These are phyloP conservation scores for Archocentrus centrarchus DNA, from an alignment of 2,113 vertebrate species.

Conservation along the genomic window DNA sequence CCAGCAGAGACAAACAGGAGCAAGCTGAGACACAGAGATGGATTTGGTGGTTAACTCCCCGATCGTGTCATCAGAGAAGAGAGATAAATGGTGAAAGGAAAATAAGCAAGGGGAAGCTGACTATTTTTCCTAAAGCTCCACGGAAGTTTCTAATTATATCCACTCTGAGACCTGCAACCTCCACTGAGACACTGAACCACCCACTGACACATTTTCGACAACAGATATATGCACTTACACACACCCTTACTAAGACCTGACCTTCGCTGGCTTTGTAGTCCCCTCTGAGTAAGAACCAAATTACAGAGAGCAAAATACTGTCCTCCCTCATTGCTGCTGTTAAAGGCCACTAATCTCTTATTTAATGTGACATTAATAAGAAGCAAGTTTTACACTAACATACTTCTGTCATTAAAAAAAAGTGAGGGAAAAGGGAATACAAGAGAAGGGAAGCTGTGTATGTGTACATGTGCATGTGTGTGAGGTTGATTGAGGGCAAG, in stretches of 20 bases:
- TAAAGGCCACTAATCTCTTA: slow-evolving; percentile 82
- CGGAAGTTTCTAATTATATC: slow-evolving; percentile 80
- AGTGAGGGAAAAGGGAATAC: slow-evolving; percentile 37
- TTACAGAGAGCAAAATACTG: slow-evolving; percentile 79
- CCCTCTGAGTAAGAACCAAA: slow-evolving; percentile 81
- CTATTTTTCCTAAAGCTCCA: slow-evolving; percentile 70
- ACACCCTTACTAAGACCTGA: slow-evolving; percentile 42
- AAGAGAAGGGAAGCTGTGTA: slow-evolving; percentile 18
- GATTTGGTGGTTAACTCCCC: slow-evolving; percentile 57
- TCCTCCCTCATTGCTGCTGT: slow-evolving; percentile 58
- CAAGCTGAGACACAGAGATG: slow-evolving; percentile 68
- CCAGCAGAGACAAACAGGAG: slow-evolving; percentile 56
- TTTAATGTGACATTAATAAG: slow-evolving; percentile 76
- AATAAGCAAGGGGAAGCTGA: slow-evolving; percentile 61
- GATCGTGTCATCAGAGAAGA: slow-evolving; percentile 60
- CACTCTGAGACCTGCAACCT: slow-evolving; percentile 70
- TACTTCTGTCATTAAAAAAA: slow-evolving; percentile 82
- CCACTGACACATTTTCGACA: slow-evolving; percentile 47
- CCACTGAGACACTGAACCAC: slow-evolving; percentile 55
- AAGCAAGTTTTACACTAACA: slow-evolving; percentile 72
- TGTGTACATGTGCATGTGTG: slow-evolving; percentile 24
- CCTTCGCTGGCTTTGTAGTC: slow-evolving; percentile 54
- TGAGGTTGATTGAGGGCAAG: slow-evolving; percentile 70
- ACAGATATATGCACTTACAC: slow-evolving; percentile 11
- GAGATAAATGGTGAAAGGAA: slow-evolving; percentile 71